Conservation (phyloP, 2,797 vertebrate genomes). For the Cyprinella venusta region DNA sequence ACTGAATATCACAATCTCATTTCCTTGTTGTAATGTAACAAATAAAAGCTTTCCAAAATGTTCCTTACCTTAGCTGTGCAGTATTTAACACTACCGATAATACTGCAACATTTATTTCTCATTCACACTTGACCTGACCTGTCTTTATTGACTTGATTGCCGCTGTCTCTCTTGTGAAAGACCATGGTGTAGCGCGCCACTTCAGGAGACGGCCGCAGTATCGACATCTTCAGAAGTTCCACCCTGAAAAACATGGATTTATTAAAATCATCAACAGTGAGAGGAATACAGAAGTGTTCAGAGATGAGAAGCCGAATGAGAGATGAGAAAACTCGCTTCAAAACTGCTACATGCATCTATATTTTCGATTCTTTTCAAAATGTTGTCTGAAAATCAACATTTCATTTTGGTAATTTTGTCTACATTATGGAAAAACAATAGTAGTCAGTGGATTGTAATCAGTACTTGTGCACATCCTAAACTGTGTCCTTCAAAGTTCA, state of each 20-base stretch:
- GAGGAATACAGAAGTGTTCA: not conserved
- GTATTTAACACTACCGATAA: not conserved
- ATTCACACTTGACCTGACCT: conserved; percentile 76
- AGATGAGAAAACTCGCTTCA: not conserved
- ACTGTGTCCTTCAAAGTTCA: not conserved
- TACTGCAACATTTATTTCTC: not conserved
- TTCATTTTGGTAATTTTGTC: not conserved
- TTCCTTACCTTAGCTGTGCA: not conserved
- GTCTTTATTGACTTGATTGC: conserved; percentile 88
- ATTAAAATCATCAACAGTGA: not conserved
- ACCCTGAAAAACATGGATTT: conserved; percentile 76
- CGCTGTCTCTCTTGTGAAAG: conserved; percentile 91
- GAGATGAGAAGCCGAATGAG: not conserved
- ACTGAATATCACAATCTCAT: not conserved
- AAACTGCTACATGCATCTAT: not conserved
- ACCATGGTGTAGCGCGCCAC: conserved; percentile 96
- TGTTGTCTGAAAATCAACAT: not conserved
- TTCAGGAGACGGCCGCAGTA: conserved; percentile 81
- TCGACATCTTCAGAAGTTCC: conserved; percentile 87
- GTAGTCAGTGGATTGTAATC: not conserved
- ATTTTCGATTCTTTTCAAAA: not conserved
- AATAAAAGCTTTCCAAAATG: not conserved
- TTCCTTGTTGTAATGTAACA: not conserved
- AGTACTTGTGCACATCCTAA: not conserved
- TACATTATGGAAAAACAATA: not conserved